phyloP scores from a whole-genome alignment of 2,888 invertebrate genomes.

The Gortyna flavago region DNA sequence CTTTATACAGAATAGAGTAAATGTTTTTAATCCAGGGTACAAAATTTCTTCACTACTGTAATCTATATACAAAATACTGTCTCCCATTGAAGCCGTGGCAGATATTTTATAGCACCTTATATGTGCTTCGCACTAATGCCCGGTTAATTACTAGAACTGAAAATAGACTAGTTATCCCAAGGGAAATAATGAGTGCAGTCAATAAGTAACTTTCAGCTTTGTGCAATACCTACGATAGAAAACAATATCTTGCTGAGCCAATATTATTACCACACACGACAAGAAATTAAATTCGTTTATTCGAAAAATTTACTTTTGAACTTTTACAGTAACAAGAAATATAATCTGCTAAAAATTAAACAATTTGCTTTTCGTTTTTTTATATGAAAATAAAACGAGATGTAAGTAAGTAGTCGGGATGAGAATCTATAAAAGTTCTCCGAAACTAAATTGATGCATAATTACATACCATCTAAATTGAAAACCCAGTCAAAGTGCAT shows the following conservation, averaged over 20 bases:
- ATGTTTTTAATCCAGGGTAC: too few relatives aligned
- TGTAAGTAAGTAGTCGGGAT: background rate
- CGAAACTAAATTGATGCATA: background rate
- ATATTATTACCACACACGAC: background rate
- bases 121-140: background rate
- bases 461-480: conserved; percentile 1
- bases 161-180: background rate
- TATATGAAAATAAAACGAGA: background rate
- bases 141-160: background rate
- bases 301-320: background rate
- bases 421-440: conserved; percentile 3
- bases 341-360: background rate
- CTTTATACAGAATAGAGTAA: too few relatives aligned
- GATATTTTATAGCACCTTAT: too few relatives aligned
- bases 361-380: background rate
- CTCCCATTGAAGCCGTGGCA: too few relatives aligned
- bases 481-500: conserved; percentile 7
- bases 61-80: too few relatives aligned
- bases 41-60: too few relatives aligned
- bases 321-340: background rate
- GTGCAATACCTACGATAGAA: background rate
- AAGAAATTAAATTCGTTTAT: background rate
- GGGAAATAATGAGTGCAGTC: background rate
- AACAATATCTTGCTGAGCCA: background rate
- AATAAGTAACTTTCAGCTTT: background rate